phyloP scores from a whole-genome alignment of 2,888 invertebrate species.

The Dioctria rufipes region DNA sequence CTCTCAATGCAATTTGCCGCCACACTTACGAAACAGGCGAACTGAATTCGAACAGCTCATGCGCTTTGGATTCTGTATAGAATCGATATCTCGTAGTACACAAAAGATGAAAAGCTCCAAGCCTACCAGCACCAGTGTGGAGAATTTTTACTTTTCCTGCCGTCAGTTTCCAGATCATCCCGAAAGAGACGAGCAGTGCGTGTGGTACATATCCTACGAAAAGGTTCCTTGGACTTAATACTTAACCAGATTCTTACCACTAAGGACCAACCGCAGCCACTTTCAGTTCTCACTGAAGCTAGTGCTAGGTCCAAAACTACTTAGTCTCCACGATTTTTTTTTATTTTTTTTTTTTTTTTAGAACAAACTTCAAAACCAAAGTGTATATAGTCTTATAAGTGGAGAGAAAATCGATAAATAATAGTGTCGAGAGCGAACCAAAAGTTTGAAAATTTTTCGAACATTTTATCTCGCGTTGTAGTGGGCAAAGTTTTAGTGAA shows the following conservation, averaged over 20 bases:
- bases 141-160: conserved; percentile 20
- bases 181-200: conserved; percentile 41
- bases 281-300: conserved; percentile 19
- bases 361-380: too few species aligned
- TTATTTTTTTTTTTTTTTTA: too few species aligned
- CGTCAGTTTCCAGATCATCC: conserved; percentile 50
- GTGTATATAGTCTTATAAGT: too few species aligned
- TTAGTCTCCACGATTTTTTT: too few species aligned
- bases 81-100: conserved; percentile 52
- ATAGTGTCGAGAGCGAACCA: conserved; percentile 37
- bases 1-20: not conserved
- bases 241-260: conserved; percentile 17
- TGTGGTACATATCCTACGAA: conserved; percentile 4
- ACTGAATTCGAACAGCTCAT: conserved; percentile 32
- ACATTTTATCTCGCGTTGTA: conserved; percentile 6
- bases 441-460: conserved; percentile 19
- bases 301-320: not conserved
- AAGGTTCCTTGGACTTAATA: conserved; percentile 12
- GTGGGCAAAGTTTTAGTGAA: conserved; percentile 39
- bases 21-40: conserved; percentile 37
- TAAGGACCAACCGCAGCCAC: conserved; percentile 15
- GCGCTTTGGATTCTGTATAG: conserved; percentile 50
- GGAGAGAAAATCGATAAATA: conserved; percentile 29
- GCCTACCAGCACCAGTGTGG: conserved; percentile 7
- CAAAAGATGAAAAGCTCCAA: conserved; percentile 46